These are phyloP conservation scores for Panulirus ornatus DNA, from an alignment of 1,140 invertebrate genomes.

Conservation along the genomic window DNA sequence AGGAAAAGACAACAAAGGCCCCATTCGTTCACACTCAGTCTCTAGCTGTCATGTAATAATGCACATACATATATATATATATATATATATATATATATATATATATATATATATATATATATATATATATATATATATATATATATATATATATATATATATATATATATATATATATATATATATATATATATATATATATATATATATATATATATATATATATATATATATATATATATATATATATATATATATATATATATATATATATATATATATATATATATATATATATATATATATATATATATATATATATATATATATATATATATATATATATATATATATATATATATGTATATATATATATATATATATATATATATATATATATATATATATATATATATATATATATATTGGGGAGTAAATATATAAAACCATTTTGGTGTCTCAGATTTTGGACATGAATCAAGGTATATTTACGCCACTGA, in stretches of 20 bases:
- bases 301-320: slow-evolving; percentile 31
- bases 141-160: slow-evolving; percentile 31
- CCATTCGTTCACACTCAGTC: no score
- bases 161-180: slow-evolving; percentile 31
- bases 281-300: slow-evolving; percentile 31
- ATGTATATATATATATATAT: slow-evolving; percentile 29
- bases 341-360: slow-evolving; percentile 31
- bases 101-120: no score
- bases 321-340: slow-evolving; percentile 31
- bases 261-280: slow-evolving; percentile 31
- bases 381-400: slow-evolving; percentile 24
- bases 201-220: slow-evolving; percentile 31
- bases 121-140: no score
- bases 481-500: no score
- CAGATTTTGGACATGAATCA: no score
- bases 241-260: slow-evolving; percentile 31
- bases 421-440: no score
- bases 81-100: no score
- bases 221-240: slow-evolving; percentile 26
- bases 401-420: slow-evolving; percentile 14
- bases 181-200: slow-evolving; percentile 31
- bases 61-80: no score
- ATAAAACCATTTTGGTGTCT: no score
- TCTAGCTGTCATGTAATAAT: no score
- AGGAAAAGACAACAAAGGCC: no score